Evolutionary conservation across 2,113 vertebrate genomes (phyloP).

Genomic region (Ptilorrhoa leucosticta): DNA sequence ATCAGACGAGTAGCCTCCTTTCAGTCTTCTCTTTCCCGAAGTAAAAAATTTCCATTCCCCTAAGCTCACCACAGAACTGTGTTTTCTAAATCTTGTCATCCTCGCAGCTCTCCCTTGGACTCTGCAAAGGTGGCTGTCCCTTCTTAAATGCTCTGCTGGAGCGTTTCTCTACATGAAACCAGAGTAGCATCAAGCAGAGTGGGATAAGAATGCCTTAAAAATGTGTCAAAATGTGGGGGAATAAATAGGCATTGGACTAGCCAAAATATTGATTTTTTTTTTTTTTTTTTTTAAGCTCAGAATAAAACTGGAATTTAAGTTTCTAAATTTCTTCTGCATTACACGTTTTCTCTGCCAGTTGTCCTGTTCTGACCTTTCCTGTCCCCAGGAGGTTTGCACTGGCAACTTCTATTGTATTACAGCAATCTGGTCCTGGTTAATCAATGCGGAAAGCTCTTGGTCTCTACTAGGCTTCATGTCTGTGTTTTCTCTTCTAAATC

Average conservation of each 20-base stretch:
- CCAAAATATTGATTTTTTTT: background rate
- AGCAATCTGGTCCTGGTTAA: background rate
- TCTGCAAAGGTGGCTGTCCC: background rate
- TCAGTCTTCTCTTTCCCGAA: background rate
- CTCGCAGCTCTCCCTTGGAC: background rate
- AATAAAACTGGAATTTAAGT: background rate
- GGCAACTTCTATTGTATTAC: background rate
- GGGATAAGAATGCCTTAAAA: background rate
- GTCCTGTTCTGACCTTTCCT: background rate
- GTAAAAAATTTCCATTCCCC: background rate
- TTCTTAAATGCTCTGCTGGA: constrained; percentile 14
- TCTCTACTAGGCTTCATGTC: background rate
- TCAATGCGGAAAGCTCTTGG: background rate
- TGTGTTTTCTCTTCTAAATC: background rate
- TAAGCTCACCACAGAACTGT: fast-evolving
- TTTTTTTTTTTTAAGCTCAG: background rate
- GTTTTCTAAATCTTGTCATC: background rate
- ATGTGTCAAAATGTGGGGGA: background rate
- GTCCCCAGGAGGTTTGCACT: background rate
- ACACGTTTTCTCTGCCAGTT: background rate
- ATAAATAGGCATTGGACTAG: background rate
- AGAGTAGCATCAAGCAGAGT: background rate
- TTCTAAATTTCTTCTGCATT: background rate
- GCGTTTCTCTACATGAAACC: background rate
- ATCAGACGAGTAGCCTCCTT: background rate